Conservation (phyloP, 2,797 vertebrate species). For the Paguma larvata region DNA sequence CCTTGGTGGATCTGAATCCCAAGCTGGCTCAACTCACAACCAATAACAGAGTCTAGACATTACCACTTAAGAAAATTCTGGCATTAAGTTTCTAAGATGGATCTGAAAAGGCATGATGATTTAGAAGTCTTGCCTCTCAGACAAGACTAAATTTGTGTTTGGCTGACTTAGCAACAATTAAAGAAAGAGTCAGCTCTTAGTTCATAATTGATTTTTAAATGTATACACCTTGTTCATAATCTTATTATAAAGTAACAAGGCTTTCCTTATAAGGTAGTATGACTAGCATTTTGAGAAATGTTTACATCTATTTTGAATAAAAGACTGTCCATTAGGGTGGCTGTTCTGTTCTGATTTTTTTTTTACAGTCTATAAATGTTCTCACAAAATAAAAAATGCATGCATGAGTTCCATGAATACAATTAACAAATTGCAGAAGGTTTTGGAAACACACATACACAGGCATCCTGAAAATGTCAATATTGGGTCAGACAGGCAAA, state of each 20-base stretch:
- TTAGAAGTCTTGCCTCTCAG: not conserved
- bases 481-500: not conserved
- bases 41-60: not conserved
- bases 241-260: not conserved
- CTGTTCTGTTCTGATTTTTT: not conserved
- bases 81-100: conserved; percentile 25
- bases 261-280: conserved; percentile 38
- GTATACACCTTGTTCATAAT: conserved; percentile 21
- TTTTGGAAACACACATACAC: conserved; percentile 49
- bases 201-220: conserved; percentile 52
- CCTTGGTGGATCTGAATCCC: not conserved
- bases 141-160: not conserved
- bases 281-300: conserved; percentile 59
- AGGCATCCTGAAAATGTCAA: conserved; percentile 50
- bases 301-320: conserved; percentile 64
- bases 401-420: conserved; percentile 58
- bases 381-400: conserved; percentile 24
- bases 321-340: conserved; percentile 3
- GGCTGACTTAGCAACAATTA: conserved; percentile 20
- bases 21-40: not conserved
- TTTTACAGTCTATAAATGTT: not conserved
- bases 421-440: conserved; percentile 65
- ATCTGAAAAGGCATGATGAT: not conserved
- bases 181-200: conserved; percentile 9
- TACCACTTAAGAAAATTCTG: not conserved